These are phyloP conservation scores for Heteromyza rotundicornis DNA, from an alignment of 2,888 invertebrate genomes.

Conservation along the genomic window DNA sequence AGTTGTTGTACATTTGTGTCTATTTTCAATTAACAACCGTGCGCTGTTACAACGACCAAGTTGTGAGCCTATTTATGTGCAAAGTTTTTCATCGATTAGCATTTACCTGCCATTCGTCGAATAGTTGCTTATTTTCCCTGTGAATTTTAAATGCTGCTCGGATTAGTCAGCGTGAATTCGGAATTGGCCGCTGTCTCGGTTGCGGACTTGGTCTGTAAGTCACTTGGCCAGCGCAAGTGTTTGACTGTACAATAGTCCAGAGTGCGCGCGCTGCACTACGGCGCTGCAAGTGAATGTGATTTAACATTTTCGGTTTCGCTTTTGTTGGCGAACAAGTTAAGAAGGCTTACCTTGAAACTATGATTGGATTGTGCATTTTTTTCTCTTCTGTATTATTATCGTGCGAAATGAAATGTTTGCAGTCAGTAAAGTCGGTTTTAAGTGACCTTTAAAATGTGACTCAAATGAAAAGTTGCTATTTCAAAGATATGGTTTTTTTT, in stretches of 20 bases:
- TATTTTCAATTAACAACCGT: neutral
- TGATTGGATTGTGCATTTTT: too few relatives aligned
- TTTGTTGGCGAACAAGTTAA: conserved; percentile 16
- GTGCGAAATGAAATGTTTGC: too few relatives aligned
- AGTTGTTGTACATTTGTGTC: too few relatives aligned
- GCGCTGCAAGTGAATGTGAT: conserved; percentile 30
- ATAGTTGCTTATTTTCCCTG: neutral
- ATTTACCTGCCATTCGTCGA: neutral
- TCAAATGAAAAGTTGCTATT: too few relatives aligned
- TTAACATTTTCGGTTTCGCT: conserved; percentile 29
- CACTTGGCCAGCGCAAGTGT: conserved; percentile 15
- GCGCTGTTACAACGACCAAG: too few relatives aligned
- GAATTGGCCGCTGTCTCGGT: neutral
- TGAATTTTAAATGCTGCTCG: neutral
- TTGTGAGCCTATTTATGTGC: neutral
- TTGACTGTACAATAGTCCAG: conserved; percentile 2
- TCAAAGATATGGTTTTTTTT: too few relatives aligned
- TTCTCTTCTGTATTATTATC: too few relatives aligned
- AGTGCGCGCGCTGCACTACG: conserved; percentile 1
- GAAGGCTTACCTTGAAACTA: neutral
- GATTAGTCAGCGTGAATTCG: neutral
- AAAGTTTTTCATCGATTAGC: neutral
- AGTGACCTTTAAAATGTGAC: too few relatives aligned
- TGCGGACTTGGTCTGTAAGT: conserved; percentile 9
- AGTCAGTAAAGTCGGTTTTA: too few relatives aligned